Conservation (phyloP, 2,888 invertebrate species). For the Cistogaster globosa region DNA sequence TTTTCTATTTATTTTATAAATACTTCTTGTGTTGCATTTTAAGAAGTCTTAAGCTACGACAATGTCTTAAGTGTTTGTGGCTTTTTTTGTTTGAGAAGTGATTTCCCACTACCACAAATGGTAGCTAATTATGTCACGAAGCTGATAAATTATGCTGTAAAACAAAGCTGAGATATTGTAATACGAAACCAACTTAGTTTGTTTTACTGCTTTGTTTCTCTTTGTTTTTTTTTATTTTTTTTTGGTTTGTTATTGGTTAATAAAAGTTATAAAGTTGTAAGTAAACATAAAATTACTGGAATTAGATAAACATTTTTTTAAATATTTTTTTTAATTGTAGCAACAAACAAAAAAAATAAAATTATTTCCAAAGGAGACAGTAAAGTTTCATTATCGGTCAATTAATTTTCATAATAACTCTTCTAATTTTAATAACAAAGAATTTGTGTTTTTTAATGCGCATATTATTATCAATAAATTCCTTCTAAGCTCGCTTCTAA, state of each 20-base stretch:
- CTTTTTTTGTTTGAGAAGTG: slow-evolving; percentile 42
- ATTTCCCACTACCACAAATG: slow-evolving; percentile 81
- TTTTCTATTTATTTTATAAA: slow-evolving; percentile 1
- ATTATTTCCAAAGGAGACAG: not conserved
- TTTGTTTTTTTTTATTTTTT: not conserved
- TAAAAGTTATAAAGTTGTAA: slow-evolving; percentile 69
- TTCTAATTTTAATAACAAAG: too few relatives aligned
- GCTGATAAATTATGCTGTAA: slow-evolving; percentile 80
- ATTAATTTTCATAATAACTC: too few relatives aligned
- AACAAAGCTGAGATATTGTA: slow-evolving; percentile 70
- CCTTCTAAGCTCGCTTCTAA: too few relatives aligned
- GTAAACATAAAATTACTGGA: slow-evolving; percentile 48
- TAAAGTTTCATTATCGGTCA: not conserved
- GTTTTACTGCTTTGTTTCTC: too few relatives aligned
- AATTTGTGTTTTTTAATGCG: too few relatives aligned
- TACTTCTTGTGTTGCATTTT: slow-evolving; percentile 47
- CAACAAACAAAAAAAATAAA: not conserved
- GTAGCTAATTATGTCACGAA: slow-evolving; percentile 81
- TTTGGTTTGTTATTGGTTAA: slow-evolving; percentile 47
- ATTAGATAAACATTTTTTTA: slow-evolving; percentile 25
- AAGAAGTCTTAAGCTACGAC: slow-evolving; percentile 20
- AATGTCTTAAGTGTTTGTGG: slow-evolving; percentile 26
- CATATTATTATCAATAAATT: too few relatives aligned
- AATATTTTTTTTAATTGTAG: not conserved
- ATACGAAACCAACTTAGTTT: slow-evolving; percentile 44